These are phyloP conservation scores for Prunella himalayana DNA, from an alignment of 2,113 vertebrate genomes.

Conservation along the genomic window DNA sequence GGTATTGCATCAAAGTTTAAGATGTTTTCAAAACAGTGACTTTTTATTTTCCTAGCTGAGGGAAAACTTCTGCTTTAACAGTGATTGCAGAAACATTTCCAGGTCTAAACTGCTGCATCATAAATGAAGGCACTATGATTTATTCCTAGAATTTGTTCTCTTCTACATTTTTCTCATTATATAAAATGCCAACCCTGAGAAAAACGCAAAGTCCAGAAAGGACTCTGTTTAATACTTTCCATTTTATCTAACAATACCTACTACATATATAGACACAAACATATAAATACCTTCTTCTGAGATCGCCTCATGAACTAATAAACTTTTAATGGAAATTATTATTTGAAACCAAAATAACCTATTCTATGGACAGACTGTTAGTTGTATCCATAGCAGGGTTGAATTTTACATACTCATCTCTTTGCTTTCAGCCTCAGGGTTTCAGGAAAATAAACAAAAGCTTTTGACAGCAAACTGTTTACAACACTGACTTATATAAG, in stretches of 20 bases:
- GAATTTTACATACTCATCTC: background rate
- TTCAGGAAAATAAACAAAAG: background rate
- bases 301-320: background rate
- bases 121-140: background rate
- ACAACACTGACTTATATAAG: background rate
- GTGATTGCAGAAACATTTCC: background rate
- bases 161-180: background rate
- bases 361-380: background rate
- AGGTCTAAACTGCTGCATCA: background rate
- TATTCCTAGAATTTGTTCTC: background rate
- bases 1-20: background rate
- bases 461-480: background rate
- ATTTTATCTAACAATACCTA: background rate
- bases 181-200: background rate
- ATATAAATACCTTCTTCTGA: background rate
- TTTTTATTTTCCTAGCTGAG: background rate
- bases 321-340: background rate
- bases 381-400: background rate
- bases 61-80: background rate
- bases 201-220: background rate
- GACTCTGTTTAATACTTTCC: background rate
- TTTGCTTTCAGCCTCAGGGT: background rate
- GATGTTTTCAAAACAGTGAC: background rate
- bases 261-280: accelerated
- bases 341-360: background rate